These are phyloP conservation scores for Adineta ricciae DNA, from an alignment of 2,888 invertebrate genomes.

Conservation along the genomic window DNA sequence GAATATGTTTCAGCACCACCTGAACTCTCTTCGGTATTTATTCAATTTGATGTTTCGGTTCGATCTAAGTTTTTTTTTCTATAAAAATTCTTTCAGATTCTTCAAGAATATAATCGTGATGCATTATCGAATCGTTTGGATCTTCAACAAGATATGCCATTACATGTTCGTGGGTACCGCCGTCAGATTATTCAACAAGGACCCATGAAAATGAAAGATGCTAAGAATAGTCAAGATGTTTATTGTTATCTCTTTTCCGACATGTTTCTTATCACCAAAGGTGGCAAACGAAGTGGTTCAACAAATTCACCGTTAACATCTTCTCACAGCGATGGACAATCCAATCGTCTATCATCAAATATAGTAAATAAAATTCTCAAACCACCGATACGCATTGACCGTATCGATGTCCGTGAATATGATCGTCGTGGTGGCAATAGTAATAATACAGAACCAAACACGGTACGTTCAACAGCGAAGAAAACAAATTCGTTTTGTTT, in stretches of 20 bases:
- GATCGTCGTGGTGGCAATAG: not conserved
- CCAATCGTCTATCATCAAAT: not conserved
- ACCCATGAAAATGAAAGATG: conserved; percentile 69
- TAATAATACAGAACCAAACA: not conserved
- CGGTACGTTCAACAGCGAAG: not conserved
- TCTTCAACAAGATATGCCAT: not conserved
- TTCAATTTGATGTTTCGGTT: too few relatives aligned
- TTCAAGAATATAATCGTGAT: conserved; percentile 12
- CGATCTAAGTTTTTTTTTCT: too few relatives aligned
- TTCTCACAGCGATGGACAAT: not conserved
- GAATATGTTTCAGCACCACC: not conserved
- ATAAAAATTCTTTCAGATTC: not conserved
- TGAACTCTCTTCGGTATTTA: not conserved
- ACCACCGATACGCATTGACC: conserved; percentile 70
- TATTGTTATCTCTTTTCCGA: conserved; percentile 81
- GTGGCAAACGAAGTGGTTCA: conserved; percentile 45
- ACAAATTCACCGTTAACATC: not conserved
- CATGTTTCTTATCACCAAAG: conserved; percentile 76
- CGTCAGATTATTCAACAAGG: conserved; percentile 67
- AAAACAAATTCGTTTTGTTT: too few relatives aligned
- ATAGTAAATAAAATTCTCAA: conserved; percentile 58
- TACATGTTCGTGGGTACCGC: not conserved
- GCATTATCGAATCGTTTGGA: not conserved
- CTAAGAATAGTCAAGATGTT: conserved; percentile 66
- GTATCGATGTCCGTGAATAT: conserved; percentile 59